Evolutionary conservation across 2,113 vertebrate species (phyloP), one percentile per base, ranked within the genome.

Genomic region (Alosa alosa): DNA sequence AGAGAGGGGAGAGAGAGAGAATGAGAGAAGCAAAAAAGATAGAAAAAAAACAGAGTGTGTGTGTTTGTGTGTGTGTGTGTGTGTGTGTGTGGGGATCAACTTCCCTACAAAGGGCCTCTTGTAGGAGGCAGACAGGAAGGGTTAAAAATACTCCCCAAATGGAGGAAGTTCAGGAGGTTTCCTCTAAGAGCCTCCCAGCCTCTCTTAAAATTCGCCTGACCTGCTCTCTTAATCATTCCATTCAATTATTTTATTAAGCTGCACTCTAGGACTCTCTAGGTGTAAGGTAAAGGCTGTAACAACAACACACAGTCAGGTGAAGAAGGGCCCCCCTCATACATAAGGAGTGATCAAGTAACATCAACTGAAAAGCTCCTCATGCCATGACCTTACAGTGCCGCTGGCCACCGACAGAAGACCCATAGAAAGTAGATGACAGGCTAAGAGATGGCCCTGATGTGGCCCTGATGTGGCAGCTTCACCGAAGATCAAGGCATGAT

Each of bases 151-250:
- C 72, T 78, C 36, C 31, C 8, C 72, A 5, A 15, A 78, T 78
- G 72, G 72, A 36, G 72, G 72, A 78, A 78, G 72, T 78, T 78
- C 11, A 64, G 60, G 60, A 64, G 60, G 60, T 64, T 64, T 64
- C n/a, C 20, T 64, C 25, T 8, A 78, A 41, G 13, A 78, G 31
- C 10, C 72, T 78, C 72, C 17, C 31, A 10, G 25, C 31, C 36
- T 78, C 72, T 0, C 72, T 36, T 36, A 41, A 41, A 78, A 31
- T 2, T 41, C 9, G 4, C 72, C 72, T 78, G 9, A 49, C 7
- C 50, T 52, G 50, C 11, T 52, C 50, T 52, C 11, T 18, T 18
- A 15, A 11, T 52, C 3, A 17, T 52, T 52, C 50, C 15, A 5
- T 22, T 60, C n/a, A n/a, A n/a, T n/a, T 25, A 68, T 31, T 68